A percentile compares a stretch with the other conserved stretches of the same genome.
Evolutionary conservation across 1,140 invertebrate species (phyloP).

Genomic region (Magallana gigas): DNA sequence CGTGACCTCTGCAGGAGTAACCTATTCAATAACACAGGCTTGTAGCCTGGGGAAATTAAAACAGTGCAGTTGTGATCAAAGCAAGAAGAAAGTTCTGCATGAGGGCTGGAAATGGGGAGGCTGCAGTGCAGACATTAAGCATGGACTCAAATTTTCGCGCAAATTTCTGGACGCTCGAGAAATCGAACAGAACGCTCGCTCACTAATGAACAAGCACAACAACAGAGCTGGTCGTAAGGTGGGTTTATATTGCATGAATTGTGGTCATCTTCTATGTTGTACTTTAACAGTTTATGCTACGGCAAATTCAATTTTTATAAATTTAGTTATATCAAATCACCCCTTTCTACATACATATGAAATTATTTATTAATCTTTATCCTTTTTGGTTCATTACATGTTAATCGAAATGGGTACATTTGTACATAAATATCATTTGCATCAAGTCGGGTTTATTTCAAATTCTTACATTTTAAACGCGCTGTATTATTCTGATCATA

Average conservation of each 20-base stretch:
- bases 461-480: too few relatives aligned
- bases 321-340: too few relatives aligned
- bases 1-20: constrained; percentile 90
- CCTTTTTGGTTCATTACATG: too few relatives aligned
- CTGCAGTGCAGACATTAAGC: constrained; percentile 82
- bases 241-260: constrained; percentile 58
- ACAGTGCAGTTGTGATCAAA: constrained; percentile 88
- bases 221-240: constrained; percentile 96
- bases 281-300: too few relatives aligned
- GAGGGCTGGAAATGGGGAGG: constrained; percentile 79
- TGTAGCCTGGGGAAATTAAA: constrained; percentile 92
- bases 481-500: too few relatives aligned
- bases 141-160: constrained; percentile 81
- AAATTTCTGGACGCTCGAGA: constrained; percentile 82
- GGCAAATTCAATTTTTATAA: too few relatives aligned
- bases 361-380: too few relatives aligned
- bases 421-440: too few relatives aligned
- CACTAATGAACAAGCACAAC: constrained; percentile 96
- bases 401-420: too few relatives aligned
- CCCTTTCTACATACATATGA: too few relatives aligned
- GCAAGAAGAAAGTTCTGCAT: constrained; percentile 64
- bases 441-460: too few relatives aligned
- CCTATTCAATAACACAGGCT: constrained; percentile 89
- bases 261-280: too few relatives aligned
- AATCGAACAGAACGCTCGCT: constrained; percentile 84